Evolutionary conservation across 2,888 invertebrate species (phyloP).

Genomic region (Endotricha flammealis): DNA sequence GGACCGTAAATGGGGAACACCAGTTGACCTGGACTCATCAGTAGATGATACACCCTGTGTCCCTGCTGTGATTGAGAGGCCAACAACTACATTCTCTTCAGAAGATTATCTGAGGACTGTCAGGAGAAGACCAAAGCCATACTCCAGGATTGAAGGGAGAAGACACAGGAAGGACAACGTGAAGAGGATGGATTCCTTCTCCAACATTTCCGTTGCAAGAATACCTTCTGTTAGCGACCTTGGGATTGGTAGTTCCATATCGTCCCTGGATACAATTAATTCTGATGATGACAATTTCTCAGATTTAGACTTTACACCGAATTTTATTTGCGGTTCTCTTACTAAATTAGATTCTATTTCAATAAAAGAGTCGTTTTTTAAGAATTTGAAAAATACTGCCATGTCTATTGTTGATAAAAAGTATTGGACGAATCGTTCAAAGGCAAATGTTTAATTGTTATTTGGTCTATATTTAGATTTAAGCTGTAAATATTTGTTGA

Average conservation of each 20-base stretch:
- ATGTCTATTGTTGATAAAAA: conserved; percentile 24
- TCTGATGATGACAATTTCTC: conserved; percentile 3
- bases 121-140: conserved; percentile 30
- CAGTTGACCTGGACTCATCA: conserved; percentile 41
- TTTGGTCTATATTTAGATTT: too few species aligned
- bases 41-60: conserved; percentile 28
- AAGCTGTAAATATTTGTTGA: conserved; percentile 6
- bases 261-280: conserved; percentile 4
- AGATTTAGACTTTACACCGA: too few species aligned
- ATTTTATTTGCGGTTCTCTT: too few species aligned
- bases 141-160: conserved; percentile 25
- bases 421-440: conserved; percentile 19
- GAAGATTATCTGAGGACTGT: conserved; percentile 40
- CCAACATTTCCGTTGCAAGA: conserved; percentile 38
- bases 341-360: too few species aligned
- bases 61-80: conserved; percentile 37
- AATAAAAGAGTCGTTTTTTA: too few species aligned
- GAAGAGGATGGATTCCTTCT: conserved; percentile 35
- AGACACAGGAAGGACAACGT: conserved; percentile 21
- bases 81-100: conserved; percentile 45
- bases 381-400: conserved; percentile 22
- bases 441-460: too few species aligned
- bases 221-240: conserved; percentile 26
- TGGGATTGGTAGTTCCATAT: conserved; percentile 19
- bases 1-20: conserved; percentile 49